Evolutionary conservation across 2,113 vertebrate genomes (phyloP).

Genomic region (Cynocephalus volans): DNA sequence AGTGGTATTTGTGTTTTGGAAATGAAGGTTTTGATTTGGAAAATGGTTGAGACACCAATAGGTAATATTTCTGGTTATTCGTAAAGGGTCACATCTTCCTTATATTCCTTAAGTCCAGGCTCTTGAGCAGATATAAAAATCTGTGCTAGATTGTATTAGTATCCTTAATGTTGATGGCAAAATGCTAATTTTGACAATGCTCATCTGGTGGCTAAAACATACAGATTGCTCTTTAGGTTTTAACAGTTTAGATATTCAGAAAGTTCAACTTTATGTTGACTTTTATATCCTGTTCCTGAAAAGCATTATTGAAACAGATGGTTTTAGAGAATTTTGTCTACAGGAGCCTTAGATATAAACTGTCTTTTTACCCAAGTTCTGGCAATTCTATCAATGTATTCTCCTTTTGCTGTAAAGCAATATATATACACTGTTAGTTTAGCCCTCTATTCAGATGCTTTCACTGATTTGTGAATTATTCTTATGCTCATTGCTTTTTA

Average conservation of each 20-base stretch:
- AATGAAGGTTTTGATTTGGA: background rate
- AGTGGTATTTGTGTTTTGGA: background rate
- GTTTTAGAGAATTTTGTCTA: background rate
- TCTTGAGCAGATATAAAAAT: background rate
- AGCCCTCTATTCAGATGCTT: background rate
- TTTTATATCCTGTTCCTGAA: slow-evolving; percentile 34
- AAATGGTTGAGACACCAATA: background rate
- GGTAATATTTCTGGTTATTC: background rate
- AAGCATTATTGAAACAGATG: background rate
- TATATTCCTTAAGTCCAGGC: background rate
- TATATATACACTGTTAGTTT: background rate
- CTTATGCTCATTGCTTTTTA: background rate
- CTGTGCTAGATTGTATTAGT: background rate
- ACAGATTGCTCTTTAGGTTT: slow-evolving; percentile 7
- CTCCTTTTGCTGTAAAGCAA: background rate
- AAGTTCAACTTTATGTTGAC: background rate
- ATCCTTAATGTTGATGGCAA: background rate
- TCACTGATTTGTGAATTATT: background rate
- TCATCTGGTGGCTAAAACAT: background rate
- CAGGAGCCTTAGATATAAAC: background rate
- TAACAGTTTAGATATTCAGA: slow-evolving; percentile 12
- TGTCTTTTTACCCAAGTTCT: background rate
- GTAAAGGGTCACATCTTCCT: background rate
- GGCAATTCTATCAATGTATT: background rate
- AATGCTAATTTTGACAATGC: background rate